Percentiles rank a stretch among this genome's conserved stretches.
Conservation (phyloP, 2,888 invertebrate genomes). For the Helobdella robusta region DNA sequence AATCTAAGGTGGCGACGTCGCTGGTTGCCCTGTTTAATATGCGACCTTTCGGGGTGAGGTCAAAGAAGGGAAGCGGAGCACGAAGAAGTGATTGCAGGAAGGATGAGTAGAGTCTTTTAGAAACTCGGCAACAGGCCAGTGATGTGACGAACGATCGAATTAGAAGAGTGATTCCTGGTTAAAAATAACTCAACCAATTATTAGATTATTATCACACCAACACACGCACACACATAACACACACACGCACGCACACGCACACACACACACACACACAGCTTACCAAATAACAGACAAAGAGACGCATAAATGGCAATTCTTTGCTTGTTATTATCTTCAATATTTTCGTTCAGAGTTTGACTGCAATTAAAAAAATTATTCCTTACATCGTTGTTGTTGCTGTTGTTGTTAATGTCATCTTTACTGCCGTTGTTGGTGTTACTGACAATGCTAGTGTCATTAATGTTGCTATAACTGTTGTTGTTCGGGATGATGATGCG, state of each 20-base stretch:
- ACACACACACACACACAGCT: no score
- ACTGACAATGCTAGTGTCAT: not conserved
- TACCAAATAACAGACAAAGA: not conserved
- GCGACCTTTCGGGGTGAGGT: conserved; percentile 14
- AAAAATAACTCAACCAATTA: no score
- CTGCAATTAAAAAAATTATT: no score
- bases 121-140: conserved; percentile 13
- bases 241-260: no score
- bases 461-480: not conserved
- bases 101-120: not conserved
- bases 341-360: no score
- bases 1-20: conserved; percentile 18
- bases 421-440: not conserved
- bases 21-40: conserved; percentile 13
- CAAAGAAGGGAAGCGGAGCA: conserved; percentile 11
- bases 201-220: no score
- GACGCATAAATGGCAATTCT: not conserved
- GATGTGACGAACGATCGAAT: conserved; percentile 8
- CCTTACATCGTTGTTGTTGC: not conserved
- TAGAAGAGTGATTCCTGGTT: conserved; percentile 12
- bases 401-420: not conserved
- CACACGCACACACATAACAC: no score
- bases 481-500: not conserved
- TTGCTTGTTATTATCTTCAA: not conserved
- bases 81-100: not conserved